Evolutionary conservation across 1,140 invertebrate species (phyloP), one percentile per base, ranked within the genome.

Genomic region (Potamilus streckersoni): DNA sequence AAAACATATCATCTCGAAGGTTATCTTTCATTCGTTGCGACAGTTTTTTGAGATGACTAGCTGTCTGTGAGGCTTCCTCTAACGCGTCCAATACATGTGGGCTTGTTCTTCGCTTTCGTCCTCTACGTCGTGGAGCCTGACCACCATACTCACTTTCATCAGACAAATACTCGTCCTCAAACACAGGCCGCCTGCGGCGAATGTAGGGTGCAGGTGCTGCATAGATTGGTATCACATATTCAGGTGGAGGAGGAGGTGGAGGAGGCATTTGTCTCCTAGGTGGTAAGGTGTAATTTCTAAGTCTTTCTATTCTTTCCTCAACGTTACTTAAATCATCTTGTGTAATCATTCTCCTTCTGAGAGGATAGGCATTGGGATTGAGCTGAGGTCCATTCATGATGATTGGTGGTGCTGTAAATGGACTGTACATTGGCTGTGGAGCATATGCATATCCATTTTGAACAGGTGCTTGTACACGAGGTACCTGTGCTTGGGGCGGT

Each of bases 21-120:
- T 79, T 75, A 27, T 83, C 75, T 79, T 84, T 88, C 85, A 88
- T 87, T 74, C 84, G 85, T 63, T 85, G 78, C 1, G 86, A 86
- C 79, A 88, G 77, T 64, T 76, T 79, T 72, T 83, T 87, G 20
- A 88, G 74, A 62, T 88, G 80, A 14, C 80, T 74, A 20, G 85
- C 80, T n/a, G 83, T 80, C 14, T 70, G 68, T 23, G 75, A 80
- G 14, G 85, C 86, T 66, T 86, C 82, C 1, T 72, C 73, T 16
- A 88, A 69, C 27, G 84, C 86, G 65, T 83, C 81, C 64, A 85
- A 83, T 60, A 84, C 63, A 55, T 81, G 68, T 20, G 71, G 61
- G 20, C 20, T 66, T 70, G 71, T 62, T 27, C 70, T 66, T 55
- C 78, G 58, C 55, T 63, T 68, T 16, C 74, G 59, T 6, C 80